Conservation (phyloP, 2,888 invertebrate species). For the Mylabris sibirica region DNA sequence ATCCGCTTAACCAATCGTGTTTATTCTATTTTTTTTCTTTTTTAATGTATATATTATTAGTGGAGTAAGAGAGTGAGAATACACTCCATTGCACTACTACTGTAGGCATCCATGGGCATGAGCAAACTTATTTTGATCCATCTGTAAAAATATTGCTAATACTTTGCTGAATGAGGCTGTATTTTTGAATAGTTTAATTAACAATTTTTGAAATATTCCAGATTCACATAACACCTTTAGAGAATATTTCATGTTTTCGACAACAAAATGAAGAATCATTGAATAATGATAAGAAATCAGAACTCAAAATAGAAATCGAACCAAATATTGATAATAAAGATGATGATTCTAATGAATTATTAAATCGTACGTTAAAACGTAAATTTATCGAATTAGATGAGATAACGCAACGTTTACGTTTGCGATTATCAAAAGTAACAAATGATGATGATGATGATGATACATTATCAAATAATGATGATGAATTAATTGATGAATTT, state of each 20-base stretch:
- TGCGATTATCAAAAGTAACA: slow-evolving; percentile 67
- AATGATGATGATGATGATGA: slow-evolving; percentile 58
- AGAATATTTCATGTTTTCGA: slow-evolving; percentile 55
- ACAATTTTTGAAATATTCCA: slow-evolving; percentile 44
- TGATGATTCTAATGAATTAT: slow-evolving; percentile 50
- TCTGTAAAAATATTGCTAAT: too few species aligned
- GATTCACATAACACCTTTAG: slow-evolving; percentile 65
- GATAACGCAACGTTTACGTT: slow-evolving; percentile 68
- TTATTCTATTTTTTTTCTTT: too few species aligned
- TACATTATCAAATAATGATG: slow-evolving; percentile 44
- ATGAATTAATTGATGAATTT: slow-evolving; percentile 65
- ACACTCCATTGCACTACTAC: too few species aligned
- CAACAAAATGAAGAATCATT: neutral
- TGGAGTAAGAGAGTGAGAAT: too few species aligned
- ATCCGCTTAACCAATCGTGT: too few species aligned
- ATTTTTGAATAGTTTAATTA: neutral
- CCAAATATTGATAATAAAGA: neutral
- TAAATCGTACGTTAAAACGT: slow-evolving; percentile 65
- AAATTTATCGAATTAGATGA: slow-evolving; percentile 71
- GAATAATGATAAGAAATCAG: neutral
- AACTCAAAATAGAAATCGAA: neutral
- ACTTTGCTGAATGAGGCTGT: too few species aligned
- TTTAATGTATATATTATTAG: too few species aligned
- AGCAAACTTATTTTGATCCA: too few species aligned
- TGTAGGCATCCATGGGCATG: too few species aligned